These are phyloP conservation scores for Peromyscus eremicus DNA, from an alignment of 2,797 vertebrate species.

Conservation along the genomic window DNA sequence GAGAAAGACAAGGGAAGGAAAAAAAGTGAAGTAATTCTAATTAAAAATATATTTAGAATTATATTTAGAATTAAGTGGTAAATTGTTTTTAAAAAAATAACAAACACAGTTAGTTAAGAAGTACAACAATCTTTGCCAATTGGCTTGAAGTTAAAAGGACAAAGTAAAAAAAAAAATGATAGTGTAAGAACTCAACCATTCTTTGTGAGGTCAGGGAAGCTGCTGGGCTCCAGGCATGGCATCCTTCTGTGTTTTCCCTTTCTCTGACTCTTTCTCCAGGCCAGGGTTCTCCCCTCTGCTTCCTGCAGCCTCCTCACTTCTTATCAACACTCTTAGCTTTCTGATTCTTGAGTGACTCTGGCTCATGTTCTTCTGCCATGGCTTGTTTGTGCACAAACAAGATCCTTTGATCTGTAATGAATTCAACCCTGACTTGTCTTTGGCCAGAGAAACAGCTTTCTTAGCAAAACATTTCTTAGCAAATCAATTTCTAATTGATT, in stretches of 20 bases:
- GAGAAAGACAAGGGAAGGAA: background rate
- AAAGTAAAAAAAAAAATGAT: background rate
- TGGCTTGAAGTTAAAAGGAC: background rate
- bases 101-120: background rate
- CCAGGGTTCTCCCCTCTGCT: background rate
- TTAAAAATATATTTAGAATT: background rate
- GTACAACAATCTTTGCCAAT: background rate
- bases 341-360: background rate
- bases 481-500: background rate
- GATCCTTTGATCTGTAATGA: background rate
- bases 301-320: background rate
- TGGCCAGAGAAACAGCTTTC: background rate
- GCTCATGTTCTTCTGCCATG: background rate
- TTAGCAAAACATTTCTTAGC: slow-evolving; percentile 25
- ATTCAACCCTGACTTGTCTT: background rate
- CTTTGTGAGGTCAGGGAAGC: background rate
- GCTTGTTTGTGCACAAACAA: background rate
- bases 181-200: background rate
- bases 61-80: background rate
- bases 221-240: background rate
- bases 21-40: background rate
- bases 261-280: background rate
- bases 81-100: background rate
- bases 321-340: background rate
- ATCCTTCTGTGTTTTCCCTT: background rate